These are phyloP conservation scores for Lacerta agilis DNA, from an alignment of 2,797 vertebrate species.

Conservation along the genomic window DNA sequence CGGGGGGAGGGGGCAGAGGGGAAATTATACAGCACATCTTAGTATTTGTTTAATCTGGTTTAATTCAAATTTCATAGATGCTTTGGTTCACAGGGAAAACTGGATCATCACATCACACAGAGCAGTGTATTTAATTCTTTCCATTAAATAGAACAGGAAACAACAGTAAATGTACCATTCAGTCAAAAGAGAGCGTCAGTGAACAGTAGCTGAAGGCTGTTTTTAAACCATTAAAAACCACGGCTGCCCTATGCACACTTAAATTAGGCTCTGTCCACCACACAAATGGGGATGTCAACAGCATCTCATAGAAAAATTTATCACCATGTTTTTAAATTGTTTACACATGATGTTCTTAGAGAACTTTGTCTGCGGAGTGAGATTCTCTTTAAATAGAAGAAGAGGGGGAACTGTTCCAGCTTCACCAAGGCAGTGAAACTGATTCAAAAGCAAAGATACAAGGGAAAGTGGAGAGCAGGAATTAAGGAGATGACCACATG, in stretches of 20 bases:
- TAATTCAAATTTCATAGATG: constrained; percentile 68
- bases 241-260: not conserved
- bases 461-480: not conserved
- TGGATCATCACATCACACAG: constrained; percentile 56
- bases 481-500: not conserved
- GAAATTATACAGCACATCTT: constrained; percentile 55
- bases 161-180: constrained; percentile 53
- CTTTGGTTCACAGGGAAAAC: constrained; percentile 67
- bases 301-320: not conserved
- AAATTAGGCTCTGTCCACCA: not conserved
- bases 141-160: constrained; percentile 50
- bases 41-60: constrained; percentile 63
- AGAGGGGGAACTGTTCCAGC: not conserved
- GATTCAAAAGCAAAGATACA: not conserved
- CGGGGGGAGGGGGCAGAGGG: not conserved
- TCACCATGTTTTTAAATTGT: not conserved
- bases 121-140: constrained; percentile 50
- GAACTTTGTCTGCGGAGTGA: not conserved
- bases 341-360: not conserved
- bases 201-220: constrained; percentile 62
- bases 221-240: constrained; percentile 23
- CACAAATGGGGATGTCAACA: not conserved
- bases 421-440: not conserved
- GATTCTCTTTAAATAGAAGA: not conserved
- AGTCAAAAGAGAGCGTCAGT: constrained; percentile 48